phyloP scores from a whole-genome alignment of 2,113 vertebrate species.

The Stegastes partitus region DNA sequence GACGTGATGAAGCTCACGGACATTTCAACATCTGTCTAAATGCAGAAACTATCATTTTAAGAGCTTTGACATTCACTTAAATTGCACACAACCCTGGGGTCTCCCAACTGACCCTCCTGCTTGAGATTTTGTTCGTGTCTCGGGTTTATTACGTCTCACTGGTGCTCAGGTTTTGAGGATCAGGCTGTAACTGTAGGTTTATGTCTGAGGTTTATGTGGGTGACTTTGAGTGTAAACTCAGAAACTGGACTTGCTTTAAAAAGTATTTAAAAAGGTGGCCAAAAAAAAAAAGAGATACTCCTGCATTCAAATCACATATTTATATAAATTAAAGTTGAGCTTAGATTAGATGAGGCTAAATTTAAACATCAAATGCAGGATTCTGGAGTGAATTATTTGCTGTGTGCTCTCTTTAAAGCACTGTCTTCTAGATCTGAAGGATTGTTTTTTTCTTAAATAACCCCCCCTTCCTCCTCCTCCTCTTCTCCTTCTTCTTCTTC shows the following conservation, averaged over 20 bases:
- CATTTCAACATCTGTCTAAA: neutral
- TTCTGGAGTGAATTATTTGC: constrained; percentile 44
- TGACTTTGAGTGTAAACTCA: constrained; percentile 26
- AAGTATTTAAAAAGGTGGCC: neutral
- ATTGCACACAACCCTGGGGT: neutral
- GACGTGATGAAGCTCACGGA: neutral
- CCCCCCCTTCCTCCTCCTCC: neutral
- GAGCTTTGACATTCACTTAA: neutral
- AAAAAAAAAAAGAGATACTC: constrained; percentile 34
- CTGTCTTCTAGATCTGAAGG: constrained; percentile 44
- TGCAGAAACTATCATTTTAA: neutral
- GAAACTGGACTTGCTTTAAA: constrained; percentile 6
- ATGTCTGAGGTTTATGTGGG: constrained; percentile 24
- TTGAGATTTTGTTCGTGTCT: constrained; percentile 7
- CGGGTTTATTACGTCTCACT: constrained; percentile 19
- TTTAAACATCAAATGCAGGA: constrained; percentile 40
- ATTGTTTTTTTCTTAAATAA: constrained; percentile 53
- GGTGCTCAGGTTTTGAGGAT: neutral
- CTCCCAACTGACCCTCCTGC: neutral
- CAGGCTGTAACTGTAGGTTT: neutral
- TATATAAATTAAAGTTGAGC: constrained; percentile 25
- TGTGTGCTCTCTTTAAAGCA: constrained; percentile 37
- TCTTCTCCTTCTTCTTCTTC: neutral
- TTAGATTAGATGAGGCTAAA: constrained; percentile 31
- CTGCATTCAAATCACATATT: constrained; percentile 11